Evolutionary conservation across 2,797 vertebrate genomes (phyloP).

Genomic region (Chrosomus eos): DNA sequence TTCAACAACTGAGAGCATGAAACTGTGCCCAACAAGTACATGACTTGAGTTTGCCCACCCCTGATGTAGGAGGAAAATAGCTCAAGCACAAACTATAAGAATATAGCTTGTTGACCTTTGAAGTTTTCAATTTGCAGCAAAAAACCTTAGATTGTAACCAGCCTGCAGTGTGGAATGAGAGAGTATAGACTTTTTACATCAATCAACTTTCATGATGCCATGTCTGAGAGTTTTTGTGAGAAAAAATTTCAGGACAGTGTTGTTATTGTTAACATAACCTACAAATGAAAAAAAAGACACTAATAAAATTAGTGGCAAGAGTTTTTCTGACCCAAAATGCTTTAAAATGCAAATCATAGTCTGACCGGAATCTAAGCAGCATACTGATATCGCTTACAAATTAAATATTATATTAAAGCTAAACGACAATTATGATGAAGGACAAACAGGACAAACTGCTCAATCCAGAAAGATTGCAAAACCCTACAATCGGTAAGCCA

Average conservation of each 20-base stretch:
- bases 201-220: background rate
- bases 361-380: background rate
- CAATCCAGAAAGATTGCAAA: background rate
- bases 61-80: too few relatives aligned
- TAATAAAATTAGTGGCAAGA: background rate
- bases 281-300: background rate
- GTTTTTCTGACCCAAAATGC: background rate
- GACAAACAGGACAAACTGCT: background rate
- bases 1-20: background rate
- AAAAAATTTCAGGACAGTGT: background rate
- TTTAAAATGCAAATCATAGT: background rate
- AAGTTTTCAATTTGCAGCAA: background rate
- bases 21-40: constrained; percentile 7
- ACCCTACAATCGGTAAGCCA: background rate
- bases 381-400: background rate
- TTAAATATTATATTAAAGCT: background rate
- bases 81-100: background rate
- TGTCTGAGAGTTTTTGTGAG: background rate
- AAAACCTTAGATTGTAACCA: background rate
- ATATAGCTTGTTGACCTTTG: constrained; percentile 9
- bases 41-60: too few relatives aligned
- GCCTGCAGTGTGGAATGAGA: background rate
- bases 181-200: background rate
- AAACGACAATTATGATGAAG: background rate
- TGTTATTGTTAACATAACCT: background rate